Base-by-base conservation (phyloP, 1,140 invertebrate species). In the Pseudomyrmex pallidus region DNA sequence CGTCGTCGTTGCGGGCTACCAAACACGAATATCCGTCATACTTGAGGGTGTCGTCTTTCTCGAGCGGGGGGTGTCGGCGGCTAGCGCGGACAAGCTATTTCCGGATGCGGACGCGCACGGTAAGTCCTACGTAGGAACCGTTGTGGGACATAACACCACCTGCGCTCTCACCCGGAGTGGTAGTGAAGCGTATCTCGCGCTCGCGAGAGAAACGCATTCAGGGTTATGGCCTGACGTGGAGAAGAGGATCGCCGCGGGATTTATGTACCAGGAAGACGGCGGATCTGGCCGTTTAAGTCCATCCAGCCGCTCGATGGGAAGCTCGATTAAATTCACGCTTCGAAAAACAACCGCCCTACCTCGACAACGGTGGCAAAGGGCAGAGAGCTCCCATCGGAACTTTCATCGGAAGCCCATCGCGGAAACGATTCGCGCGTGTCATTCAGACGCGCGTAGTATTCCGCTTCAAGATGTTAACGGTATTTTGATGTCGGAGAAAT, bases 231-330 rank as follows among this genome's bases (percentile, higher is more conserved):
- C 74, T 66, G 61, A 74, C 78, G 74, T 70, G 66, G 85, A 35
- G 35, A 77, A 87, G 82, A 83, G 73, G 72, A 87, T 87, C 63
- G 83, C 77, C 68, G 46, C 25, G 70, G 74, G 82, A 87, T 87
- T 87, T 86, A 86, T 87, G 82, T 80, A 87, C 86, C 86, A 87
- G 85, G 86, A 87, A 87, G 82, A 84, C 78, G 68, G 74, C 74
- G 61, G 78, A 87, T 87, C 80, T 86, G 74, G 56, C 80, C 77
- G 85, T 89, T 87, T 87, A 78, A 67, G 54, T 78, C 63, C 64
- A 52, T 84, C 82, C 74, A 64, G 74, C 52, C 46, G 64, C 64
- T 54, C 74, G 82, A 84, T 78, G 46, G 82, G 56, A 78, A 66
- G 78, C 68, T 73, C 85, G 77, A 86, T 87, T 86, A 86, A 85